phyloP scores from a whole-genome alignment of 1,140 invertebrate species.

The Rhyacophila brunnea region DNA sequence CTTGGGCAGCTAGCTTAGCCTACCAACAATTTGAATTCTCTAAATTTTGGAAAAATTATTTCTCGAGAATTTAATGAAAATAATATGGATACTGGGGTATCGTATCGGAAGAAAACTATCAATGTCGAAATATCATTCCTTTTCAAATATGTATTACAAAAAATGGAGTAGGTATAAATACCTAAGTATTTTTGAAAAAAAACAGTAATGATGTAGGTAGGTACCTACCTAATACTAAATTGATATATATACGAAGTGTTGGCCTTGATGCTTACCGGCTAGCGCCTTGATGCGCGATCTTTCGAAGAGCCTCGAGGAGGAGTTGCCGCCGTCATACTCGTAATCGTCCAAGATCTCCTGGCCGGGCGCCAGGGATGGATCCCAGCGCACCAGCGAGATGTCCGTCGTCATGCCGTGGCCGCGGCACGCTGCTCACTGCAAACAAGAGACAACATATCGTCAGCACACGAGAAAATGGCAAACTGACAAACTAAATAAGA shows the following conservation, averaged over 20 bases:
- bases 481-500: no score
- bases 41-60: no score
- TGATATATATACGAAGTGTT: background rate
- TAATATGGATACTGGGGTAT: no score
- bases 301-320: conserved; percentile 97
- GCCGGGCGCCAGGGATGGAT: conserved; percentile 74
- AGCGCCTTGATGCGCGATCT: conserved; percentile 97
- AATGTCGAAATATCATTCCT: no score
- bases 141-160: background rate
- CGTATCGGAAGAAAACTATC: no score
- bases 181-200: background rate
- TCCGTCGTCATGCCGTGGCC: conserved; percentile 88
- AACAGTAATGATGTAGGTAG: background rate
- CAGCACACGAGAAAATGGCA: background rate
- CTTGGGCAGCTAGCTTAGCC: no score
- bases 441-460: conserved; percentile 5
- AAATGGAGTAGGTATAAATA: background rate
- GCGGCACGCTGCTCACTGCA: conserved; percentile 33
- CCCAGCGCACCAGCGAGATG: conserved; percentile 93
- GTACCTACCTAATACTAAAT: background rate
- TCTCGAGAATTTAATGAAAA: no score
- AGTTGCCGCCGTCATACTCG: conserved; percentile 98
- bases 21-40: no score
- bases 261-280: conserved; percentile 69
- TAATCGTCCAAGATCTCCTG: conserved; percentile 90